phyloP scores from a whole-genome alignment of 2,113 vertebrate genomes.

The Prinia subflava region DNA sequence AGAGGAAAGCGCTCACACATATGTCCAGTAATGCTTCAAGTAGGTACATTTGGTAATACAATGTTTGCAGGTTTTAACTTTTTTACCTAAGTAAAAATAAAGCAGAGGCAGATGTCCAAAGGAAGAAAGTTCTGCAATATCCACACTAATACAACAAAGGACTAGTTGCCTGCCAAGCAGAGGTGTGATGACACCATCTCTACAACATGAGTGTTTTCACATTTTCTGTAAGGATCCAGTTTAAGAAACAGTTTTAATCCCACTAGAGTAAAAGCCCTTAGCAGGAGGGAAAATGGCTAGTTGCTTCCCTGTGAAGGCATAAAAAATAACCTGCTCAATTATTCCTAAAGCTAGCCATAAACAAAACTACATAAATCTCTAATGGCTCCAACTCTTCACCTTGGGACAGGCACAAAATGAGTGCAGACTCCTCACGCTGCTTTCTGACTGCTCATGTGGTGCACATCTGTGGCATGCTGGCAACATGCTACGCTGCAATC shows the following conservation, averaged over 20 bases:
- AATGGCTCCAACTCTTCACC: constrained; percentile 31
- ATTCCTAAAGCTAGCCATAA: not conserved
- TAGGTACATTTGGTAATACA: not conserved
- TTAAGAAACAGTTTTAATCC: not conserved
- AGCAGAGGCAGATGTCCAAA: not conserved
- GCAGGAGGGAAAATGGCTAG: not conserved
- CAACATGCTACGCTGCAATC: not conserved
- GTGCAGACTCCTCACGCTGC: not conserved
- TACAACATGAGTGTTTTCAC: not conserved
- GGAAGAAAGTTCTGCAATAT: not conserved
- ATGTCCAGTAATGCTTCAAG: not conserved
- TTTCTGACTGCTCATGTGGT: constrained; percentile 67
- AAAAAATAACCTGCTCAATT: constrained; percentile 1
- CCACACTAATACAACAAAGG: constrained; percentile 12
- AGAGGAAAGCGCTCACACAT: not conserved
- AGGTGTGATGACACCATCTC: not conserved
- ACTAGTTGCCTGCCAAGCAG: not conserved
- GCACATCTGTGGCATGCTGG: constrained; percentile 50
- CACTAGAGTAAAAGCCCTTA: not conserved
- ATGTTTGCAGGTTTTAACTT: not conserved
- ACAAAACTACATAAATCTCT: not conserved
- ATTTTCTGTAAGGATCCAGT: not conserved
- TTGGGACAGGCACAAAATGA: constrained; percentile 44
- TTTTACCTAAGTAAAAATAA: not conserved
- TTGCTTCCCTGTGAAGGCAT: not conserved